These are phyloP conservation scores for Torymus auratus DNA, from an alignment of 2,888 invertebrate genomes.

Conservation along the genomic window DNA sequence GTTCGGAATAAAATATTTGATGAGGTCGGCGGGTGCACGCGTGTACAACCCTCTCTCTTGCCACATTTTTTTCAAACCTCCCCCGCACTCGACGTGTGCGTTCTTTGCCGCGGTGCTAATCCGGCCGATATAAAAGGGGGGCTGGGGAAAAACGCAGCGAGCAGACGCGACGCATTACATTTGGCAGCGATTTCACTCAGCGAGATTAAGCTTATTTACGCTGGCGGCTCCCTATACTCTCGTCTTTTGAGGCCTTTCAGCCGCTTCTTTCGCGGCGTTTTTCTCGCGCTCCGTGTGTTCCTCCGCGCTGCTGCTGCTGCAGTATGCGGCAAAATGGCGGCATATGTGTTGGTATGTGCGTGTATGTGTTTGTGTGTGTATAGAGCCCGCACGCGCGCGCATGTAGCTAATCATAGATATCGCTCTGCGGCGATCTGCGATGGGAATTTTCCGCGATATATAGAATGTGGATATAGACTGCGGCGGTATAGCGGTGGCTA, in stretches of 20 bases:
- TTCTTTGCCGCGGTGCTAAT: conserved; percentile 24
- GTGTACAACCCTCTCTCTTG: no score
- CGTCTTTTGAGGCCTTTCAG: neutral
- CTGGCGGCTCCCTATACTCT: conserved; percentile 16
- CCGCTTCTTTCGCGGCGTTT: conserved; percentile 20
- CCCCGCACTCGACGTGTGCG: neutral
- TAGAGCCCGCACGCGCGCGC: neutral
- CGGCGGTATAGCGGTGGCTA: neutral
- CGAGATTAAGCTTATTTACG: conserved; percentile 76
- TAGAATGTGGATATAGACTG: no score
- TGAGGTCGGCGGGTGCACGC: neutral
- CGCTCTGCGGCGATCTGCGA: conserved; percentile 60
- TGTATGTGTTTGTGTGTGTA: neutral
- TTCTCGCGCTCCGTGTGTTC: neutral
- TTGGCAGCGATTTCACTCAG: conserved; percentile 76
- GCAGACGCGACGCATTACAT: conserved; percentile 70
- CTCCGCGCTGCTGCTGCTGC: neutral
- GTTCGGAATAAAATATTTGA: conserved; percentile 23
- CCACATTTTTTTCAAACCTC: no score
- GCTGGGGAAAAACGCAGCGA: conserved; percentile 49
- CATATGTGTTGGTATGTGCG: neutral
- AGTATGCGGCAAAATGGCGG: conserved; percentile 16
- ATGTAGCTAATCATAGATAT: conserved; percentile 63
- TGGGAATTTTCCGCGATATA: conserved; percentile 58
- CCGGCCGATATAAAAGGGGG: conserved; percentile 36